Base-by-base conservation (phyloP, 2,888 invertebrate genomes). In the Eilema caniola region DNA sequence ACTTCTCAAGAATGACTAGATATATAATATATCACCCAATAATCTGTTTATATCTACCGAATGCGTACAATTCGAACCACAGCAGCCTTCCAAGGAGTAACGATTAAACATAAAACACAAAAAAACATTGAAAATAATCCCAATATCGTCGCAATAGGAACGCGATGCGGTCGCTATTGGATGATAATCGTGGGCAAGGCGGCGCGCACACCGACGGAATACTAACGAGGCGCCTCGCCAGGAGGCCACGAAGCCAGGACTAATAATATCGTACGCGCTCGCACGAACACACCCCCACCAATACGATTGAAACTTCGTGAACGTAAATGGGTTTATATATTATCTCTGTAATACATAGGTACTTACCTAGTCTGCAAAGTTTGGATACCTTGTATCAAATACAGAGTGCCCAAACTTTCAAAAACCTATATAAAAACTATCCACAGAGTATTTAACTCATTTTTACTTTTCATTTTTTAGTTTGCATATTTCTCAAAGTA, bases 111-210 rank as follows among this genome's bases (percentile, higher is more conserved):
- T 72, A 67, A 71, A 70, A 61, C 61, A n/a, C 14, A 57, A 62
- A 69, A n/a, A 80, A 66, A 75, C 69, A 75, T 74, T 71, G 75
- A 78, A 72, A 70, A 66, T 70, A 80, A 80, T 71, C 61, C 60
- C 70, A 72, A 62, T 68, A 71, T 23, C 56, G 28, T 20, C 24
- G 67, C 11, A 33, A 62, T 14, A 59, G 23, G 31, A 31, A 23
- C n/a, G 24, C 28, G 60, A 59, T 67, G 67, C 31, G 66, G 65
- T 67, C 72, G 69, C 73, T 63, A 72, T 47, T 63, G 78, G 71
- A 73, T 73, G 68, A 53, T 71, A 69, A 59, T 41, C 24, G 28
- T n/a, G 64, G n/a, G 66, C 47, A 62, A 69, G 71, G 69, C 56
- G 12, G 56, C 7, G 68, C 16, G 68, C 24, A 71, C 70, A 68